Evolutionary conservation across 2,888 invertebrate genomes (phyloP).

Genomic region (Lochmaea crataegi): DNA sequence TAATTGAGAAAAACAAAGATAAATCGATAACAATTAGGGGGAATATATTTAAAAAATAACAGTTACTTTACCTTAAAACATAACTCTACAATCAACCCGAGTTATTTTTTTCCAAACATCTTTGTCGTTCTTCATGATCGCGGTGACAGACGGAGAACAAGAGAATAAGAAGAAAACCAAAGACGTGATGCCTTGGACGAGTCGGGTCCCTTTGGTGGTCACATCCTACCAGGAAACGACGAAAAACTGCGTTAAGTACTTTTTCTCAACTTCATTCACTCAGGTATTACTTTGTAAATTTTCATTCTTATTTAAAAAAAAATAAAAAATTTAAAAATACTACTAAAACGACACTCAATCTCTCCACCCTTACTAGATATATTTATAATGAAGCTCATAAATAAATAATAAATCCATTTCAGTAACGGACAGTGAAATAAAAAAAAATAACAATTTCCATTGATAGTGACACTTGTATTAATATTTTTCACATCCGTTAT

Average conservation of each 20-base stretch:
- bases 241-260: conserved; percentile 42
- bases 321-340: no score
- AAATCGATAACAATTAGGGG: no score
- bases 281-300: conserved; percentile 32
- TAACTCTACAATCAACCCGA: conserved; percentile 11
- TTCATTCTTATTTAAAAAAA: conserved; percentile 9
- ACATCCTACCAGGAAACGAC: conserved; percentile 48
- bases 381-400: background rate
- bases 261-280: conserved; percentile 30
- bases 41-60: background rate
- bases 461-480: conserved; percentile 38
- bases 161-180: conserved; percentile 19
- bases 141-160: conserved; percentile 15
- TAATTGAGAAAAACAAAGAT: no score
- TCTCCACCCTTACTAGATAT: no score
- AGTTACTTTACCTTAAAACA: background rate
- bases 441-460: conserved; percentile 36
- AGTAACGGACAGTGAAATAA: conserved; percentile 3
- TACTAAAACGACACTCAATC: no score
- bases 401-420: conserved; percentile 4
- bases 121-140: conserved; percentile 17
- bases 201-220: conserved; percentile 50
- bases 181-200: conserved; percentile 25
- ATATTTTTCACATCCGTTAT: conserved; percentile 45
- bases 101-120: conserved; percentile 22